Percentiles rank a stretch among this genome's conserved stretches.
Conservation (phyloP, 2,113 vertebrate genomes). For the Loxodonta africana region DNA sequence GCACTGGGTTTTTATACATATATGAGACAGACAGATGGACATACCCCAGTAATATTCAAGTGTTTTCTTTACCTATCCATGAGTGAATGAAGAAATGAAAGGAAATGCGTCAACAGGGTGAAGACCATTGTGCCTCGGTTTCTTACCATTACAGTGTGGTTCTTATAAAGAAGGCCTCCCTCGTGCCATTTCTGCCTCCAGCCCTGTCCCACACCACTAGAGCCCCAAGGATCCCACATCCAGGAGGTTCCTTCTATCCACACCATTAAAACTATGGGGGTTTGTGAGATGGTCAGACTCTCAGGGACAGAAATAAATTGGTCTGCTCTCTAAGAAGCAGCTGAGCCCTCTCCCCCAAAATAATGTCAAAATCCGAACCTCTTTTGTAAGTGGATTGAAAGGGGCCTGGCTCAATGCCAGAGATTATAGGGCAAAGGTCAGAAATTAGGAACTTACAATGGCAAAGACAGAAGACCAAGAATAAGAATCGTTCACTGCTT, state of each 20-base stretch:
- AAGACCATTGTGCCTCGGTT: rapidly evolving
- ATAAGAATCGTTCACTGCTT: neutral
- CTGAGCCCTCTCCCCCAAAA: neutral
- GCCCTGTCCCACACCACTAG: neutral
- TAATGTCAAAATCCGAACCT: neutral
- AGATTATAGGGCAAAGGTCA: neutral
- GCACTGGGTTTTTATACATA: no score
- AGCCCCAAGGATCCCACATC: neutral
- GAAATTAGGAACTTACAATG: neutral
- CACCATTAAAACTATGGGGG: neutral
- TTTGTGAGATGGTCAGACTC: neutral
- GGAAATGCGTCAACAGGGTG: neutral
- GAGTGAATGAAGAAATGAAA: no score
- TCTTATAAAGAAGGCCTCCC: no score
- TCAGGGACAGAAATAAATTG: neutral
- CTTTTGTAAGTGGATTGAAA: neutral
- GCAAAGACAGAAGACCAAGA: neutral
- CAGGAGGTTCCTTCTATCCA: neutral
- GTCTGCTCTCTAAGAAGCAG: neutral
- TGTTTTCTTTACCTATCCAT: neutral
- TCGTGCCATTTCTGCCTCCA: neutral
- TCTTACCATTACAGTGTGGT: neutral
- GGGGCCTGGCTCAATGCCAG: neutral
- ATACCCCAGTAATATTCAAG: no score
- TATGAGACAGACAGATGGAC: neutral